A percentile compares a stretch with the other conserved stretches of the same genome.
phyloP scores from a whole-genome alignment of 2,113 vertebrate genomes.

The Plecturocebus donacophilus region DNA sequence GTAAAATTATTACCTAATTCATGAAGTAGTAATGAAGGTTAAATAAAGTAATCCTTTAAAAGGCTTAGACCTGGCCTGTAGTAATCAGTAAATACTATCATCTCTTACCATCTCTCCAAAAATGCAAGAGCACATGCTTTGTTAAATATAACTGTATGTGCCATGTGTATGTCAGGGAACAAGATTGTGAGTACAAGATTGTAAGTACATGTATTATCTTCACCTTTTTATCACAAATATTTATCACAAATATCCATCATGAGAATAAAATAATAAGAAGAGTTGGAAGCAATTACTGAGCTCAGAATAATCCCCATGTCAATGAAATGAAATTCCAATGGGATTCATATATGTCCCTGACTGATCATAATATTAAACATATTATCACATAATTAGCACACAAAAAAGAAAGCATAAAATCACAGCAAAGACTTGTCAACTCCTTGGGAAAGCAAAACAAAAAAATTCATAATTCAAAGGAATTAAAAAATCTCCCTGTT shows the following conservation, averaged over 20 bases:
- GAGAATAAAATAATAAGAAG: not conserved
- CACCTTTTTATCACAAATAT: not conserved
- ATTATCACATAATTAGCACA: not conserved
- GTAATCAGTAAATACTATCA: not conserved
- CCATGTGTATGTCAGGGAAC: not conserved
- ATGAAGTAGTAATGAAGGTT: not conserved
- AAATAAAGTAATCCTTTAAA: not conserved
- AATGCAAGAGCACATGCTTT: not conserved
- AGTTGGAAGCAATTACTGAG: not conserved
- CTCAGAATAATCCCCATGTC: not conserved
- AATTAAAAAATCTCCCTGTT: not conserved
- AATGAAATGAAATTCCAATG: not conserved
- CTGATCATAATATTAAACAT: not conserved
- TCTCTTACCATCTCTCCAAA: not conserved
- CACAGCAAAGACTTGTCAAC: not conserved
- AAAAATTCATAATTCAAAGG: not conserved
- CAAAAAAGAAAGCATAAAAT: not conserved
- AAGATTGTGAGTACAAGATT: not conserved
- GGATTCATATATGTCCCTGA: not conserved
- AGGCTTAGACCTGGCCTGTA: not conserved
- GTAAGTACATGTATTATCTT: too few species aligned
- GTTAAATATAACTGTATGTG: not conserved
- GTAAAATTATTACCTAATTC: not conserved
- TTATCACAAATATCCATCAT: not conserved
- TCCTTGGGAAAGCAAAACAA: not conserved